A percentile compares a stretch with the other conserved stretches of the same genome.
Conservation (phyloP, 2,113 vertebrate genomes). For the Columba livia region DNA sequence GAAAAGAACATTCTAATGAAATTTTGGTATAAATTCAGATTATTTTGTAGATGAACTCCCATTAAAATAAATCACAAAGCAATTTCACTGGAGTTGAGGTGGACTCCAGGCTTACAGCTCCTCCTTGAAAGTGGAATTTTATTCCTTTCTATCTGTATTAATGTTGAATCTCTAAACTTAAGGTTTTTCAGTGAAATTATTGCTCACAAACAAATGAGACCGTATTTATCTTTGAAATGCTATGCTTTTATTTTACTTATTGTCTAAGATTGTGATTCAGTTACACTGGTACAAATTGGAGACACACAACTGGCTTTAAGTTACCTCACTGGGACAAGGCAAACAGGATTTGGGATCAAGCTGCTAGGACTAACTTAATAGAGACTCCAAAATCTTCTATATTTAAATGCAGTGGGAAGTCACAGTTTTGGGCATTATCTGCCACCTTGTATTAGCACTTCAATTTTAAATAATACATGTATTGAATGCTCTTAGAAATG, state of each 20-base stretch:
- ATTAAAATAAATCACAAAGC: neutral
- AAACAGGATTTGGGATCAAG: neutral
- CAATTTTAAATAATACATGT: conserved; percentile 54
- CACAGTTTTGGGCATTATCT: conserved; percentile 30
- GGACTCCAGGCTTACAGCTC: neutral
- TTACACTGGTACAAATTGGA: neutral
- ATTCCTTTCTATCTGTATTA: neutral
- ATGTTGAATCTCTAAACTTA: neutral
- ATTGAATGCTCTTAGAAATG: conserved; percentile 47
- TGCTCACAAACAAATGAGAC: neutral
- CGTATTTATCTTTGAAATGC: neutral
- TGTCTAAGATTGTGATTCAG: neutral
- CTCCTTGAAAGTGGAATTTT: neutral
- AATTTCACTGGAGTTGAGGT: neutral
- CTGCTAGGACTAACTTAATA: conserved; percentile 7
- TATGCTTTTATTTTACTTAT: neutral
- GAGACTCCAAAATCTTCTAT: neutral
- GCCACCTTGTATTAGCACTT: conserved; percentile 47
- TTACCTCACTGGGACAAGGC: neutral
- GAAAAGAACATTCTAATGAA: neutral
- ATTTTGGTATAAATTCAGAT: neutral
- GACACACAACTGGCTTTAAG: neutral
- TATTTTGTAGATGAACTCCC: neutral
- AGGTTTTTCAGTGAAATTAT: neutral
- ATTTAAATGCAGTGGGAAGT: conserved; percentile 26